These are phyloP conservation scores for Euclidia mi DNA, from an alignment of 2,888 invertebrate genomes.

Conservation along the genomic window DNA sequence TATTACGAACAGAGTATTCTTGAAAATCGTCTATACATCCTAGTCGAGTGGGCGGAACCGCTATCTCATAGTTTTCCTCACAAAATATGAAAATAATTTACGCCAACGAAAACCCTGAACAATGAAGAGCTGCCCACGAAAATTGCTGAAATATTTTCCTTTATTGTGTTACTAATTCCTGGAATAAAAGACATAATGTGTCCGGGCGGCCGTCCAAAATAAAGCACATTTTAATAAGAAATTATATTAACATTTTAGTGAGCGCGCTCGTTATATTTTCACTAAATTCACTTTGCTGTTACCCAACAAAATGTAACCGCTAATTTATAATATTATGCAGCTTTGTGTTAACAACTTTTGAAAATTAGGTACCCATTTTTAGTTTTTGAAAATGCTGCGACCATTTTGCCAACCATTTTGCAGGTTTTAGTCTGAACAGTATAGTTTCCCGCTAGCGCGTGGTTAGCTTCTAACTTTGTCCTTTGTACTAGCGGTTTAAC, in stretches of 20 bases:
- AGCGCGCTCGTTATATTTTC: not conserved
- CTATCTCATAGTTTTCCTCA: conserved; percentile 16
- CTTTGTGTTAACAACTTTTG: no score
- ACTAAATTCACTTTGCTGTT: conserved; percentile 9
- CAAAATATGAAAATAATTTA: conserved; percentile 43
- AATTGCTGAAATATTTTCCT: conserved; percentile 47
- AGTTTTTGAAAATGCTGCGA: no score
- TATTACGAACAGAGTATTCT: conserved; percentile 9
- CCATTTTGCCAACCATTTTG: no score
- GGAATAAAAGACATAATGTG: conserved; percentile 38
- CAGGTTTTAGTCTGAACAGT: no score
- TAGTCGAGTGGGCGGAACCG: not conserved
- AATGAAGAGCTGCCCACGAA: conserved; percentile 21
- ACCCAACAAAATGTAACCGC: not conserved
- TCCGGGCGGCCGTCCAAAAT: conserved; percentile 23
- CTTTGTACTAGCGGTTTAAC: no score
- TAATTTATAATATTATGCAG: no score
- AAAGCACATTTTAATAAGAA: conserved; percentile 40
- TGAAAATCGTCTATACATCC: conserved; percentile 13
- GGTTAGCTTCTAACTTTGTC: no score
- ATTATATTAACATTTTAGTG: conserved; percentile 29
- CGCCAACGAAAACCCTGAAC: conserved; percentile 22
- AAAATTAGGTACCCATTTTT: no score
- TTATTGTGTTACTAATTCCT: conserved; percentile 47
- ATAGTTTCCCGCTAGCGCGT: no score